A percentile compares a stretch with the other conserved stretches of the same genome.
Evolutionary conservation across 2,888 invertebrate genomes (phyloP).

Genomic region (Coelinius sp.): DNA sequence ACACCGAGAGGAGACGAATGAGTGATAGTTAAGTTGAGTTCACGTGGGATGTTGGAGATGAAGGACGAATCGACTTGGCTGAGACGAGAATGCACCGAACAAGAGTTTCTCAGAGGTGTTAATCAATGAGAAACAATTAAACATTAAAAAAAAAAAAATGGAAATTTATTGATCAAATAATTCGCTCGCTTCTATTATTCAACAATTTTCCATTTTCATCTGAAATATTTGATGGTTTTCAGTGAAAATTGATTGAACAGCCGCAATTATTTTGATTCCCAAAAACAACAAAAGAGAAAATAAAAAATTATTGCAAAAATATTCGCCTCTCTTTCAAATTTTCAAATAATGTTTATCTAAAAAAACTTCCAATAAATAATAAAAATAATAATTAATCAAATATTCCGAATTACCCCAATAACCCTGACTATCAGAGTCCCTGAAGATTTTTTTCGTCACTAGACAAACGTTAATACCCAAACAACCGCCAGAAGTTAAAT

Average conservation of each 20-base stretch:
- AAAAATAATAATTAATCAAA: no score
- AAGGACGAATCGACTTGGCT: slow-evolving; percentile 1
- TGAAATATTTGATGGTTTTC: background rate
- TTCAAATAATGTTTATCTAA: no score
- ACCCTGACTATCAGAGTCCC: slow-evolving; percentile 2
- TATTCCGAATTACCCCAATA: no score
- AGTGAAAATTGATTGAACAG: background rate
- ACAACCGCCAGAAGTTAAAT: slow-evolving; percentile 54
- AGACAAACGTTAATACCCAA: slow-evolving; percentile 24
- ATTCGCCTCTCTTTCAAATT: no score
- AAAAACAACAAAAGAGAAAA: background rate
- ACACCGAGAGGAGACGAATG: background rate
- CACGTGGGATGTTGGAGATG: slow-evolving; percentile 1
- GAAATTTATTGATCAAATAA: no score
- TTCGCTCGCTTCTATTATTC: background rate
- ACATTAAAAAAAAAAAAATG: background rate
- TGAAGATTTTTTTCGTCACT: background rate
- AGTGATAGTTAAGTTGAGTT: slow-evolving; percentile 9
- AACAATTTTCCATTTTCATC: background rate
- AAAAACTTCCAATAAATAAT: no score
- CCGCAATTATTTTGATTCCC: background rate
- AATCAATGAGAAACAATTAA: background rate
- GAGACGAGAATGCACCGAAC: background rate
- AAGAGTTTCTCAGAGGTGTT: background rate
- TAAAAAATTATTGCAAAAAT: no score